These are phyloP conservation scores for Epistrophe eligans DNA, from an alignment of 2,888 invertebrate genomes.

Conservation along the genomic window DNA sequence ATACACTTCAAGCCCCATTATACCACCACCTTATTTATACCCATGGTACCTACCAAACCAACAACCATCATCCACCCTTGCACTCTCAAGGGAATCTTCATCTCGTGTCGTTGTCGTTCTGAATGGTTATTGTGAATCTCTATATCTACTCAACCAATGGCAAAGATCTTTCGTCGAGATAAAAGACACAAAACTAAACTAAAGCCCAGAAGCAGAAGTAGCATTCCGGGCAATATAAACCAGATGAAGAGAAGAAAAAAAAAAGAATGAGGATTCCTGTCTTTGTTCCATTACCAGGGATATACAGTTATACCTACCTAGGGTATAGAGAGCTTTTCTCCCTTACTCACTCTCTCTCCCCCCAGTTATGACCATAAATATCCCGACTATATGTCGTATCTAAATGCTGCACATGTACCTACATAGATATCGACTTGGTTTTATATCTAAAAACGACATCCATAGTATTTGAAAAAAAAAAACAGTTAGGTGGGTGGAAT, in stretches of 20 bases:
- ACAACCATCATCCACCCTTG: slow-evolving; percentile 4
- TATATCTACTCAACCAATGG: slow-evolving; percentile 77
- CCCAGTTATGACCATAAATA: slow-evolving; percentile 59
- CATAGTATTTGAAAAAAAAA: slow-evolving; percentile 31
- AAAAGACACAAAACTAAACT: slow-evolving; percentile 76
- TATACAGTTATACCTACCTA: slow-evolving; percentile 10
- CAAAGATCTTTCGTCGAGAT: slow-evolving; percentile 77
- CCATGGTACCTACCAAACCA: background rate
- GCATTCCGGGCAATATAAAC: slow-evolving; percentile 46
- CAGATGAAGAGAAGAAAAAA: slow-evolving; percentile 30
- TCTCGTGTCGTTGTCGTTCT: slow-evolving; percentile 78
- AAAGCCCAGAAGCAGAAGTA: slow-evolving; percentile 63
- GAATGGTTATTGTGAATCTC: slow-evolving; percentile 75
- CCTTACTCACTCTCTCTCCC: background rate
- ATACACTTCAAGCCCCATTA: slow-evolving; percentile 25
- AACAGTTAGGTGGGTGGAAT: slow-evolving; percentile 44
- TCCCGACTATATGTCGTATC: slow-evolving; percentile 72
- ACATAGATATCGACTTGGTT: slow-evolving; percentile 12
- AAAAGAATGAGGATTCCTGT: slow-evolving; percentile 51
- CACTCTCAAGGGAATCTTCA: slow-evolving; percentile 79
- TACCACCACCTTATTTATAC: slow-evolving; percentile 17
- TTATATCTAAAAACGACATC: slow-evolving; percentile 61
- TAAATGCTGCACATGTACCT: slow-evolving; percentile 71
- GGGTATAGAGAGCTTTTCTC: slow-evolving; percentile 9
- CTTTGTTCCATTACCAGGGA: slow-evolving; percentile 67